These are phyloP conservation scores for Muschampia plurimacula DNA, from an alignment of 2,888 invertebrate genomes.

Conservation along the genomic window DNA sequence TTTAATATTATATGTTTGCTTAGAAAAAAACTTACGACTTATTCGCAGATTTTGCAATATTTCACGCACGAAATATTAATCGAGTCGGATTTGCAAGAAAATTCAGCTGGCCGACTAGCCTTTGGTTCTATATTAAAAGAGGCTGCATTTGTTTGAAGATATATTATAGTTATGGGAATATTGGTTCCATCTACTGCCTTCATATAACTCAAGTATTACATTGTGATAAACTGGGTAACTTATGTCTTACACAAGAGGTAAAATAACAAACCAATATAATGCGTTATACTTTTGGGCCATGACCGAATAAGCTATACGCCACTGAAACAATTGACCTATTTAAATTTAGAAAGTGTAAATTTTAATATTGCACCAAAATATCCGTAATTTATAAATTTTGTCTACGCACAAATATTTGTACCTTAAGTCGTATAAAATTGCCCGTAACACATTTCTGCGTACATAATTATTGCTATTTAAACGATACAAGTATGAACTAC, in stretches of 20 bases:
- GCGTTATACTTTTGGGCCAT: neutral
- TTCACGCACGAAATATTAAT: too few relatives aligned
- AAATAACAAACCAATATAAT: neutral
- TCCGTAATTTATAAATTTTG: slow-evolving; percentile 45
- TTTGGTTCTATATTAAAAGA: too few relatives aligned
- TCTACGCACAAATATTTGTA: slow-evolving; percentile 51
- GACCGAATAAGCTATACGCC: neutral
- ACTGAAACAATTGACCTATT: slow-evolving; percentile 37
- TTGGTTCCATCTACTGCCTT: too few relatives aligned
- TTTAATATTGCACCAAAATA: slow-evolving; percentile 59
- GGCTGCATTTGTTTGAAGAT: too few relatives aligned
- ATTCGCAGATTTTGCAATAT: too few relatives aligned
- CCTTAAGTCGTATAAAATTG: slow-evolving; percentile 47
- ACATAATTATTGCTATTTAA: slow-evolving; percentile 27
- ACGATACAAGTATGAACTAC: slow-evolving; percentile 10
- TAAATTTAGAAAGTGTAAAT: slow-evolving; percentile 39
- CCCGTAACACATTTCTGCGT: slow-evolving; percentile 39
- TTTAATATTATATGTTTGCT: too few relatives aligned
- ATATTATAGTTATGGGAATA: too few relatives aligned
- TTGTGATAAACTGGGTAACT: slow-evolving; percentile 28
- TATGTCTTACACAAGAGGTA: slow-evolving; percentile 10
- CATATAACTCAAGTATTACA: neutral
- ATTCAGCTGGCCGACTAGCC: too few relatives aligned
- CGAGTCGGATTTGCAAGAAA: too few relatives aligned
- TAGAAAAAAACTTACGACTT: too few relatives aligned